Percentiles rank a stretch among this genome's conserved stretches.
Evolutionary conservation across 2,888 invertebrate species (phyloP).

Genomic region (Perizoma affinitatum): DNA sequence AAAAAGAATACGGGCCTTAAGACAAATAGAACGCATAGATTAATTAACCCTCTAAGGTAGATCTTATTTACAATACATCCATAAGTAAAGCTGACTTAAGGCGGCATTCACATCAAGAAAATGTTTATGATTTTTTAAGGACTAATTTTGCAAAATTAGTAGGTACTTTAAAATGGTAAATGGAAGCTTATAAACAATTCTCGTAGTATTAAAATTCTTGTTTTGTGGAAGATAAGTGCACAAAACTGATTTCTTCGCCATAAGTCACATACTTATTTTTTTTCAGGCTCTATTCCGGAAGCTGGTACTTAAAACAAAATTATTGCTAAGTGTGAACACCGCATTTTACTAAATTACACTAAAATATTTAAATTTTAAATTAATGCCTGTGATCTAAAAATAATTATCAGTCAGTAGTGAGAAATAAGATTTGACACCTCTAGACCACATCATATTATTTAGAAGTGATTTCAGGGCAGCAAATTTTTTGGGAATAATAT

Average conservation of each 20-base stretch:
- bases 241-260: too few species aligned
- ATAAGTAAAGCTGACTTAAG: conserved; percentile 24
- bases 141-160: conserved; percentile 4
- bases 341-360: conserved; percentile 24
- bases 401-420: conserved; percentile 37
- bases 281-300: too few species aligned
- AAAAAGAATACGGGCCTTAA: neutral
- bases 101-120: conserved; percentile 22
- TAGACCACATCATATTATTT: neutral
- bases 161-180: too few species aligned
- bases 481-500: too few species aligned
- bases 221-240: too few species aligned
- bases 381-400: conserved; percentile 29
- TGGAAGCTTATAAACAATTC: too few species aligned
- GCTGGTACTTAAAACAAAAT: neutral
- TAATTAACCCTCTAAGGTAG: neutral
- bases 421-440: conserved; percentile 1
- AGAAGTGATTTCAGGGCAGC: neutral
- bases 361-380: conserved; percentile 8
- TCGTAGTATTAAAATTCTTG: too few species aligned
- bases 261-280: too few species aligned
- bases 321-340: conserved; percentile 25
- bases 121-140: conserved; percentile 8
- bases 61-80: conserved; percentile 8
- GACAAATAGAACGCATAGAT: neutral